Evolutionary conservation across 2,888 invertebrate genomes (phyloP), one percentile per base, ranked within the genome.

Genomic region (Drosophila meridiana): DNA sequence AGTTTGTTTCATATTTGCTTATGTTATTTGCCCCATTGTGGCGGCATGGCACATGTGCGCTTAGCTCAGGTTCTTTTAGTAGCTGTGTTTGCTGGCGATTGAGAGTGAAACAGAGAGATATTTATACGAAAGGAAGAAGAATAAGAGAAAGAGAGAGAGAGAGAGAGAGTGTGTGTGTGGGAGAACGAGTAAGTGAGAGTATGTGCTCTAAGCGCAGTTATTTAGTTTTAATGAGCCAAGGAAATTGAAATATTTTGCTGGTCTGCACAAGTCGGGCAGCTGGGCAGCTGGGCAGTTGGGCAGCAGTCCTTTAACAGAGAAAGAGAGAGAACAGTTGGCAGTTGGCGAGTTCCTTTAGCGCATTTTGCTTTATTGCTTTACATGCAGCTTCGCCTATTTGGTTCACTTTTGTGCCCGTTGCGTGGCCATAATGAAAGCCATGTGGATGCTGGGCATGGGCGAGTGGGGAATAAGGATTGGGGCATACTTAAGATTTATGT

Each of bases 191-290:
- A 26, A 13, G 50, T 30, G 50, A 45, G 58, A 43, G 56, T 32
- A 43, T 53, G 50, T 64, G 57, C 50, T 67, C 52, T 60, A 68
- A 73, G 78, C 73, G 59, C 56, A 73, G 75, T 89, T 87, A 90
- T 91, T 91, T 89, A 87, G 90, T 89, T 90, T 90, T 90, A 91
- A 91, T 91, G 90, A 91, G 88, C 81, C 73, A 75, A 73, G 81
- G 65, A 86, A 90, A 91, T 90, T 88, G 91, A 91, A 91, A 91
- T 90, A 86, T 85, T 83, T 78, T 77, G 63, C 73, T 76, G 69
- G 56, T 40, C 50, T 72, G 69, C 68, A 60, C 62, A 73, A 60
- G 68, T 58, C 14, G 48, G 14, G 8, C 38, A 28, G 55, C n/a
- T 28, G 63, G n/a, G n/a, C n/a, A n/a, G n/a, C n/a, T 20, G 59